phyloP scores from a whole-genome alignment of 2,888 invertebrate genomes.

The Drosophila crucigera region DNA sequence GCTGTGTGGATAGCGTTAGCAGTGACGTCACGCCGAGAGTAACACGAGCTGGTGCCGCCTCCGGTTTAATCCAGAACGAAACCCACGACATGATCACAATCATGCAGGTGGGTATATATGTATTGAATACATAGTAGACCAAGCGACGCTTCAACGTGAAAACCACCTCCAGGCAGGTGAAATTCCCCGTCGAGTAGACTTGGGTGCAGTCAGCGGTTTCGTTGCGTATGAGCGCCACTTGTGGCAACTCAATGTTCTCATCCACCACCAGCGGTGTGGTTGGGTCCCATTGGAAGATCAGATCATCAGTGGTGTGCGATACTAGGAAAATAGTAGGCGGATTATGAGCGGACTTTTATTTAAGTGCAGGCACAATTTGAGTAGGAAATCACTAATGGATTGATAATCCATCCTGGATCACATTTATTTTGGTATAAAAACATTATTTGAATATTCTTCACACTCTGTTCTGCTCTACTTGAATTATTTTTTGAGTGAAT shows the following conservation, averaged over 20 bases:
- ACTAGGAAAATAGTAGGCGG: constrained; percentile 86
- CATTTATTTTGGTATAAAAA: too few relatives aligned
- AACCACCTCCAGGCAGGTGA: constrained; percentile 95
- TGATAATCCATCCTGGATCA: too few relatives aligned
- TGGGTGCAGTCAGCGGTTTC: constrained; percentile 95
- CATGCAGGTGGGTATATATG: constrained; percentile 96
- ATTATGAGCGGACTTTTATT: not conserved
- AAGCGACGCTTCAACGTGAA: constrained; percentile 95
- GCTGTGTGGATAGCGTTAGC: constrained; percentile 95
- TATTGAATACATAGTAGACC: constrained; percentile 96
- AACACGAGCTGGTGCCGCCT: constrained; percentile 96
- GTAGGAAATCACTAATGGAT: not conserved
- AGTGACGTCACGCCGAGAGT: constrained; percentile 96
- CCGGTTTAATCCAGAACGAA: constrained; percentile 97
- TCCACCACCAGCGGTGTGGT: constrained; percentile 95
- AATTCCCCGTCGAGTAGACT: constrained; percentile 90
- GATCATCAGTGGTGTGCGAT: constrained; percentile 94
- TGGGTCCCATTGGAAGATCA: constrained; percentile 95
- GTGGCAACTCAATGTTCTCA: constrained; percentile 94
- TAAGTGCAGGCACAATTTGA: not conserved
- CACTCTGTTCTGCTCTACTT: too few relatives aligned
- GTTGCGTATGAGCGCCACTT: constrained; percentile 94
- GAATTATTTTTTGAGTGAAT: not conserved
- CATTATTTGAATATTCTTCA: too few relatives aligned
- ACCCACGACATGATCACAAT: constrained; percentile 99